A percentile compares a stretch with the other conserved stretches of the same genome.
Evolutionary conservation across 2,113 vertebrate species (phyloP).

Genomic region (Mobula hypostoma): DNA sequence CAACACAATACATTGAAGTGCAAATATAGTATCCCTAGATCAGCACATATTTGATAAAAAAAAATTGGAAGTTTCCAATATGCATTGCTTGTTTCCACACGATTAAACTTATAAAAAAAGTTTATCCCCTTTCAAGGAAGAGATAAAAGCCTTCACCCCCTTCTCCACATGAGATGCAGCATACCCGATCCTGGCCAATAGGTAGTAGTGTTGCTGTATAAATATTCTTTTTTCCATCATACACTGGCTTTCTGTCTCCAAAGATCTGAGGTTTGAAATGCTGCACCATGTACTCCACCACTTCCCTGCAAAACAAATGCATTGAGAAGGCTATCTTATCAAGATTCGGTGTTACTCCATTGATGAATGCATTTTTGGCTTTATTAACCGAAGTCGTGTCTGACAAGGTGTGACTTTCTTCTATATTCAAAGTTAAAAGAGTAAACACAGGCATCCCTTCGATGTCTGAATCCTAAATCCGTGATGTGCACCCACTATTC

Average conservation of each 20-base stretch:
- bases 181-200: constrained; percentile 92
- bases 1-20: not conserved
- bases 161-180: not conserved
- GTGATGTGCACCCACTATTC: not conserved
- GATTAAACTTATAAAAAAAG: not conserved
- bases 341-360: not conserved
- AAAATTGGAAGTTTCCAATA: not conserved
- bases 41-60: not conserved
- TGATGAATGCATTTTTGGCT: not conserved
- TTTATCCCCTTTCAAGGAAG: not conserved
- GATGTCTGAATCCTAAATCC: not conserved
- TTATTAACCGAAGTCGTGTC: not conserved
- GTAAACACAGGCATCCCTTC: not conserved
- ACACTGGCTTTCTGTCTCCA: constrained; percentile 92
- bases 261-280: constrained; percentile 99
- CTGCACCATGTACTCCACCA: constrained; percentile 99
- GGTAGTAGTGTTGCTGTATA: constrained; percentile 94
- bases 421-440: not conserved
- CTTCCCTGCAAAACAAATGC: constrained; percentile 66
- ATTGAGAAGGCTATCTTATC: not conserved
- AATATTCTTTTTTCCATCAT: constrained; percentile 98
- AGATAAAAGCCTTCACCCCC: not conserved
- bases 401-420: not conserved
- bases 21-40: not conserved
- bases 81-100: not conserved